Base-by-base conservation (phyloP, 2,888 invertebrate genomes). In the Sicus ferrugineus region DNA sequence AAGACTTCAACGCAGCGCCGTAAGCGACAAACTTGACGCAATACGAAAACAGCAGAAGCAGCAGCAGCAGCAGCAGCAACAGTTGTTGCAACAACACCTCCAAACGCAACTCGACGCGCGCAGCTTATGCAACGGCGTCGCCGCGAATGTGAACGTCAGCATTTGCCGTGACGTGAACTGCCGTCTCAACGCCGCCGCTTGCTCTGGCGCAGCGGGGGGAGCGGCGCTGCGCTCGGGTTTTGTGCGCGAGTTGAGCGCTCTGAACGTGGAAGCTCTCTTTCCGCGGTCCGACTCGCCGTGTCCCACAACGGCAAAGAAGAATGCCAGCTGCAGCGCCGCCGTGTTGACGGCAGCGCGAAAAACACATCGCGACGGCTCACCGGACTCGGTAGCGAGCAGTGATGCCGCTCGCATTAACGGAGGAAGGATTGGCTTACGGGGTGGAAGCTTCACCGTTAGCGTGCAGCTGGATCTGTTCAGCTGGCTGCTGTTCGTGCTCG, bases 381-480 rank as follows among this genome's bases (percentile, higher is more conserved):
- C 73, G 30, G 74, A 73, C 70, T 77, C 77, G 59, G 72, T 73
- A 68, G 72, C 76, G 34, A 73, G 64, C n/a, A 73, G 74, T 67
- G 73, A 73, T 28, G 71, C 52, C 42, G 72, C 69, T 72, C 34
- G 75, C 28, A 31, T 14, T 16, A 54, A 4, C 11, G 52, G 73
- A 67, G 68, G 65, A 58, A 71, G 74, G 62, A 4, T 21, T 26
- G 19, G 46, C 3, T 3, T 19, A 11, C 54, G 23, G 9, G 54
- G 42, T 68, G 75, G 74, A 58, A 72, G 71, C 30, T 87, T 89
- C 76, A 85, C 86, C 76, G 85, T 92, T 70, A 89, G 88, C 76
- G 85, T 95, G 70, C 89, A 92, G 83, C 85, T 95, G 71, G 95
- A 95, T 86, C 79, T 94, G 67, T 88, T 95, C 70, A 93, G 93